phyloP scores from a whole-genome alignment of 2,113 vertebrate genomes.

The Glaucomys volans region DNA sequence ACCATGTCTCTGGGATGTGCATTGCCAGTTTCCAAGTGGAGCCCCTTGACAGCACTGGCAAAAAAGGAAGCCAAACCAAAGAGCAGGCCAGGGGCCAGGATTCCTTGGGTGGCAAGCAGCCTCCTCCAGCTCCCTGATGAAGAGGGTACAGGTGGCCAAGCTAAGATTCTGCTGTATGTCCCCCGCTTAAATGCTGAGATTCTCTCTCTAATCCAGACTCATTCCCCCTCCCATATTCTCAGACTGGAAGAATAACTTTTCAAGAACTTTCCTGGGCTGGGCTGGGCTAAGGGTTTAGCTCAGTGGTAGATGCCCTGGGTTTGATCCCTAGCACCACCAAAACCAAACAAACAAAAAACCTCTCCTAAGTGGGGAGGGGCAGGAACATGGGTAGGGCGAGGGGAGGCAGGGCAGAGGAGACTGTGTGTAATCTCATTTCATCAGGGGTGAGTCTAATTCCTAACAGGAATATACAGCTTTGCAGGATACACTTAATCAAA shows the following conservation, averaged over 20 bases:
- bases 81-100: not conserved
- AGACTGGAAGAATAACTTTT: not conserved
- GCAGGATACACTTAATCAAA: slow-evolving; percentile 92
- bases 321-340: too few relatives aligned
- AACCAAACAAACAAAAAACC: not conserved
- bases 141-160: not conserved
- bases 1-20: not conserved
- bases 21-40: not conserved
- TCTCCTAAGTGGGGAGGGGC: not conserved
- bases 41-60: not conserved
- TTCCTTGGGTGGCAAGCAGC: not conserved
- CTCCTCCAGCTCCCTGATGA: not conserved
- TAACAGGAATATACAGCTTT: slow-evolving; percentile 91
- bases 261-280: slow-evolving; percentile 52
- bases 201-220: not conserved
- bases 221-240: not conserved
- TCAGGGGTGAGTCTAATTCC: slow-evolving; percentile 81
- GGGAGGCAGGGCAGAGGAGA: not conserved
- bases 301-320: not conserved
- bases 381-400: not conserved
- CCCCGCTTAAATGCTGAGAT: not conserved
- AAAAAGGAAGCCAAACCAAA: not conserved
- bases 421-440: slow-evolving; percentile 79
- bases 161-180: not conserved
- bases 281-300: too few relatives aligned